phyloP scores from a whole-genome alignment of 2,797 vertebrate species.

The Valencia hispanica region DNA sequence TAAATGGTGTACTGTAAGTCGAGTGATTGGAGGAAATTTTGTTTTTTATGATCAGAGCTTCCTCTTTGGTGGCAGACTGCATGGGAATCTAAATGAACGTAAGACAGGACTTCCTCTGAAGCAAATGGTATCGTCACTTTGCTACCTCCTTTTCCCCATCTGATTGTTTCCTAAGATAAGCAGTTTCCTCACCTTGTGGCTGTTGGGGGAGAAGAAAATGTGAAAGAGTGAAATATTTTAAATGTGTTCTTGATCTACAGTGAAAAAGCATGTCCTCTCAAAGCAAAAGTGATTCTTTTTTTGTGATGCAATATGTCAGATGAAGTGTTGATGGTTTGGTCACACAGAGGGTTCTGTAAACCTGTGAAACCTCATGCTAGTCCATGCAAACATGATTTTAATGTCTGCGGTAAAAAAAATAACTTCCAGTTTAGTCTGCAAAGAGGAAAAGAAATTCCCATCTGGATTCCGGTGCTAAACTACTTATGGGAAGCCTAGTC shows the following conservation, averaged over 20 bases:
- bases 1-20: neutral
- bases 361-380: neutral
- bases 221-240: conserved; percentile 29
- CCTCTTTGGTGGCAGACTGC: neutral
- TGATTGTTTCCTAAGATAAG: conserved; percentile 23
- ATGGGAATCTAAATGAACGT: neutral
- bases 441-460: conserved; percentile 23
- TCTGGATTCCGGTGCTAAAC: conserved; percentile 48
- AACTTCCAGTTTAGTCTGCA: neutral
- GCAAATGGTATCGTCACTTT: conserved; percentile 14
- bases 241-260: conserved; percentile 23
- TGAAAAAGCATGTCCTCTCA: conserved; percentile 41
- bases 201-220: conserved; percentile 26
- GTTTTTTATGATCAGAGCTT: conserved; percentile 7
- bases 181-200: conserved; percentile 14
- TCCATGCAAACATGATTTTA: conserved; percentile 20
- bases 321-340: conserved; percentile 16
- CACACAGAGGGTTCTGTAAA: conserved; percentile 36
- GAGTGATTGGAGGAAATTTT: conserved; percentile 11
- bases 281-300: conserved; percentile 21
- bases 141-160: conserved; percentile 45
- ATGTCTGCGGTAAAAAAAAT: conserved; percentile 9
- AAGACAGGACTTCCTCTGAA: conserved; percentile 13
- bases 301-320: conserved; percentile 38
- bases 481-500: conserved; percentile 46